Percentiles rank a stretch among this genome's conserved stretches.
phyloP scores from a whole-genome alignment of 35 echinoderm and acorn worm species.

The Heliocidaris erythrogramma region DNA sequence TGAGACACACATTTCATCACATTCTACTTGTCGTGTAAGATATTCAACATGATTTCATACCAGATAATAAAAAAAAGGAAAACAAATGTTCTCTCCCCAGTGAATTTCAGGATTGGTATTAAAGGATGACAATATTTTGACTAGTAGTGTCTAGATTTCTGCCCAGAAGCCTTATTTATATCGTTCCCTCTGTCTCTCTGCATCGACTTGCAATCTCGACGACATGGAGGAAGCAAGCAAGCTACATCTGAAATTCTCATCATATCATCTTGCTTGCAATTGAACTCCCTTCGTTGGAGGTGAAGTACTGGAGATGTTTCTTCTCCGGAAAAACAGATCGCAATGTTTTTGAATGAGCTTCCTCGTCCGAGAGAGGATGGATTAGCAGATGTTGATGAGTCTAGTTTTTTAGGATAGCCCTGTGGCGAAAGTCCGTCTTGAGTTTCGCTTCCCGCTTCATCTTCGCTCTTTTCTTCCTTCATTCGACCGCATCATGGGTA shows the following conservation, averaged over 20 bases:
- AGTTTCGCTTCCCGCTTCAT: constrained; percentile 37
- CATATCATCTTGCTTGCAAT: constrained; percentile 39
- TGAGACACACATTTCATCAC: not conserved
- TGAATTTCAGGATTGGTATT: constrained; percentile 1
- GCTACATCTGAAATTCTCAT: constrained; percentile 42
- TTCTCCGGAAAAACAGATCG: constrained; percentile 41
- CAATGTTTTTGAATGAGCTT: constrained; percentile 54
- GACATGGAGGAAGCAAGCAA: not conserved
- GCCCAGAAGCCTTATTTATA: constrained; percentile 16
- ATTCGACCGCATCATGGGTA: not conserved
- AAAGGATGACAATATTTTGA: constrained; percentile 12
- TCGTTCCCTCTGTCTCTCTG: not conserved
- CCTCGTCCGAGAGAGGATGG: constrained; percentile 27
- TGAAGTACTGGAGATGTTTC: constrained; percentile 21
- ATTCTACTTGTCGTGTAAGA: not conserved
- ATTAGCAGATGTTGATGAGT: constrained; percentile 52
- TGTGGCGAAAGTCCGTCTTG: constrained; percentile 25
- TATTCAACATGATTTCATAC: not conserved
- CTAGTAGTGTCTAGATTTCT: not conserved
- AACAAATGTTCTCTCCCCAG: not conserved
- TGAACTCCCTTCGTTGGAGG: constrained; percentile 41
- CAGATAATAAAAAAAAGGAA: not conserved
- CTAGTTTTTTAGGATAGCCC: constrained; percentile 35
- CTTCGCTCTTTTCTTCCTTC: constrained; percentile 20
- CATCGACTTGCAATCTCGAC: not conserved